Evolutionary conservation across 2,888 invertebrate genomes (phyloP), one percentile per base, ranked within the genome.

Genomic region (Tetramorium bicarinatum): DNA sequence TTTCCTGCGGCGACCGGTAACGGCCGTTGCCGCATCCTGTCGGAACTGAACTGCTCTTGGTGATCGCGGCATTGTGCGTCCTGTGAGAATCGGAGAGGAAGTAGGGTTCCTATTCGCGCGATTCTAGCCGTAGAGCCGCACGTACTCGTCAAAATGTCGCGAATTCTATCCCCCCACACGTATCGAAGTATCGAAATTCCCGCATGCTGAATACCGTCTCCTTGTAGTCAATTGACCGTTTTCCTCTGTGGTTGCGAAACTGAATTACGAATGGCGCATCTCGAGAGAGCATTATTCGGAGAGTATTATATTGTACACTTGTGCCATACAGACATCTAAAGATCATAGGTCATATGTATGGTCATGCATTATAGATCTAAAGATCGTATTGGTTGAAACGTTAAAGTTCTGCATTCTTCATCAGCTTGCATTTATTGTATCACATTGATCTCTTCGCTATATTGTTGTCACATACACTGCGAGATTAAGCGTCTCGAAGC

Each of bases 1-100:
- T 21, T 71, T 79, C 72, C 34, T 34, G 21, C 21, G 4, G 4
- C 8, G 29, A 11, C 29, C 3, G n/a, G n/a, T 52, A 62, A 75
- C 61, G 56, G 56, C n/a, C 61, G n/a, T n/a, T n/a, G 29, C 9
- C 2, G 25, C n/a, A 18, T 6, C 9, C 41, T 62, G 34, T 15
- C 49, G 29, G 1, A 2, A 2, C 29, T 34, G 11, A 21, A 56
- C 34, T 44, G 11, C 44, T 56, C 21, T 13, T n/a, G 29, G 38
- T 7, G 38, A 66, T 44, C 44, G 69, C n/a, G 18, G n/a, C 38
- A 15, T 75, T n/a, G 56, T 41, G 52, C 15, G 8, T 79, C 34
- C 2, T 41, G 15, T 15, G 29, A 25, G 21, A 21, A 21, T 1
- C n/a, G 13, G 13, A 67, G 13, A 77, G n/a, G 54, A 54, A 25